Evolutionary conservation across 1,140 invertebrate genomes (phyloP), one percentile per base, ranked within the genome.

Genomic region (Apis dorsata): DNA sequence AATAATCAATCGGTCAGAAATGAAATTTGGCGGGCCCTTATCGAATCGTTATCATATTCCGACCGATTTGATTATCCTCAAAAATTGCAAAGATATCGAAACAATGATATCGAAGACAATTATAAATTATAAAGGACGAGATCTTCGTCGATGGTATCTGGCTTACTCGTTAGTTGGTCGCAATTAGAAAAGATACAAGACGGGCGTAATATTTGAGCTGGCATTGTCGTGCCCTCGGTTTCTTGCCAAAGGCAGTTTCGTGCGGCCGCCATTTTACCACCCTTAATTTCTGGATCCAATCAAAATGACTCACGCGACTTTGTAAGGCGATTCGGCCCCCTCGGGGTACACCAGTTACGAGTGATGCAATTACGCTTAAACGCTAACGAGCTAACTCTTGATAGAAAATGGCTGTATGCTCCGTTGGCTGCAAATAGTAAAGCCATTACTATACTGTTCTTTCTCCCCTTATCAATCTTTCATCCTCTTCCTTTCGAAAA

Each of bases 401-500:
- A 91, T 93, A 93, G 92, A 93, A 93, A 94, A 93, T 94, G 92
- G 93, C 92, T 93, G 91, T 93, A 93, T 93, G 93, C 93, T 92
- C 90, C 90, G 90, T 90, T 93, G 90, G 84, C 88, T 93, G 91
- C 90, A 92, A 94, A 93, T 92, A 93, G 91, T 93, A 86, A 91
- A 93, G 88, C 90, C 89, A 93, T 94, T 93, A 93, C 88, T 82
- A 62, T 90, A 88, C 88, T 69, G 66, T 84, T 89, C 84, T 55
- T 60, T 24, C 24, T 9, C 49, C 63, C 72, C 44, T 70, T 79
- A 63, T 57, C 73, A 68, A 81, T 72, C 53, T 70, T 77, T 82
- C 72, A 59, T 65, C 60, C 21, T 15, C 28, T 49, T 5, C 4
- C 34, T 21, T 17, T 49, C 7, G 24, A n/a, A 10, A 28, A 28